phyloP scores from a whole-genome alignment of 2,888 invertebrate genomes.

The Spisula solida region DNA sequence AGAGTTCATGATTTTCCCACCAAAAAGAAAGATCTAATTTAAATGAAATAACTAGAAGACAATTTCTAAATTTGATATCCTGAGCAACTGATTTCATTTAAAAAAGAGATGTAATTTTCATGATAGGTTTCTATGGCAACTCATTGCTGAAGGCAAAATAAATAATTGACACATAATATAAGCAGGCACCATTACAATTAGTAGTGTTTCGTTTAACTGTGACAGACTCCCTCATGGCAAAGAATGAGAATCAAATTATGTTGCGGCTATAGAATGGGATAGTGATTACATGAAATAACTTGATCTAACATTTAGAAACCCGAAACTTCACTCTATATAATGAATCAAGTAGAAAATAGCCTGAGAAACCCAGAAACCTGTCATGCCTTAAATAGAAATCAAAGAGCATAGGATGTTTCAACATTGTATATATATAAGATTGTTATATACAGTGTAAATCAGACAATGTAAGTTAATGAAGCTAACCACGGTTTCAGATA shows the following conservation, averaged over 20 bases:
- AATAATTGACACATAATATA: slow-evolving; percentile 67
- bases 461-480: not conserved
- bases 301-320: slow-evolving; percentile 28
- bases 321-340: slow-evolving; percentile 5
- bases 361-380: slow-evolving; percentile 6
- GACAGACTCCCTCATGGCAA: slow-evolving; percentile 41
- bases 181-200: slow-evolving; percentile 60
- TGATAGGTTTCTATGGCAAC: slow-evolving; percentile 63
- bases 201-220: slow-evolving; percentile 38
- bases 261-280: slow-evolving; percentile 10
- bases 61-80: slow-evolving; percentile 39
- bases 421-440: not conserved
- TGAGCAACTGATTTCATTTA: slow-evolving; percentile 44
- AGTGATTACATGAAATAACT: slow-evolving; percentile 28
- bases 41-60: slow-evolving; percentile 31
- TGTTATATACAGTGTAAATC: not conserved
- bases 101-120: slow-evolving; percentile 51
- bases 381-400: not conserved
- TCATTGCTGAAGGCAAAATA: slow-evolving; percentile 57
- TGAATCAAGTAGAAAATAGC: slow-evolving; percentile 22
- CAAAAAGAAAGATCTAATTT: slow-evolving; percentile 28
- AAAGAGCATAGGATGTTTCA: not conserved
- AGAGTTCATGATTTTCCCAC: slow-evolving; percentile 19
- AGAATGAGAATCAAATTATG: slow-evolving; percentile 38
- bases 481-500: not conserved